Evolutionary conservation across 1,140 invertebrate species (phyloP).

Genomic region (Nasonia giraulti): DNA sequence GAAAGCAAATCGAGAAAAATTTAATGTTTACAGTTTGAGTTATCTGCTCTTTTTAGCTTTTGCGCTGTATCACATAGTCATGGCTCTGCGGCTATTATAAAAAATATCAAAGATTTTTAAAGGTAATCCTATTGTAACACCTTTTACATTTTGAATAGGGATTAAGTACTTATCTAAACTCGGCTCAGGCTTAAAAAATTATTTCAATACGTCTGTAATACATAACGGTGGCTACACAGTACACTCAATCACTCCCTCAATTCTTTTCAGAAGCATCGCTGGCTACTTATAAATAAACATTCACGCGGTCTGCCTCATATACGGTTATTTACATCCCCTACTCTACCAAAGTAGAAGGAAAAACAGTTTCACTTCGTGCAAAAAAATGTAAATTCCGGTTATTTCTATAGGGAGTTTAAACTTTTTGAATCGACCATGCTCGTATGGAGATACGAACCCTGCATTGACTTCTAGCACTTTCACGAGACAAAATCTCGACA

Average conservation of each 20-base stretch:
- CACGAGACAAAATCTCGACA: not conserved
- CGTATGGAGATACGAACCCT: not conserved
- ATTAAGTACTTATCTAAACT: not conserved
- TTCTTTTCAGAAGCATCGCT: not conserved
- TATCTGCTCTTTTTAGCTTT: not conserved
- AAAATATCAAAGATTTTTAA: not conserved
- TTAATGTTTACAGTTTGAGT: not conserved
- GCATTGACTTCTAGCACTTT: not conserved
- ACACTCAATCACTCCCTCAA: not conserved
- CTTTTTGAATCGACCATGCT: not conserved
- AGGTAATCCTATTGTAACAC: not conserved
- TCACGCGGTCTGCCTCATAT: not conserved
- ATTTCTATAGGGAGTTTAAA: not conserved
- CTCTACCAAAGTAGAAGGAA: not conserved
- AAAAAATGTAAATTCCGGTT: not conserved
- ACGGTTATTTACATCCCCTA: not conserved
- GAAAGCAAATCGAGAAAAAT: not conserved
- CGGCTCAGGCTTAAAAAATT: not conserved
- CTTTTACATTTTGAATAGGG: not conserved
- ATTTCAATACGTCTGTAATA: not conserved
- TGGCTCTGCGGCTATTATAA: not conserved
- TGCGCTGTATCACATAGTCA: slow-evolving; percentile 18
- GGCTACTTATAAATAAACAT: not conserved
- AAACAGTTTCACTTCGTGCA: not conserved
- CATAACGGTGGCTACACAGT: not conserved